Evolutionary conservation across 2,888 invertebrate genomes (phyloP).

Genomic region (Apoda limacodes): DNA sequence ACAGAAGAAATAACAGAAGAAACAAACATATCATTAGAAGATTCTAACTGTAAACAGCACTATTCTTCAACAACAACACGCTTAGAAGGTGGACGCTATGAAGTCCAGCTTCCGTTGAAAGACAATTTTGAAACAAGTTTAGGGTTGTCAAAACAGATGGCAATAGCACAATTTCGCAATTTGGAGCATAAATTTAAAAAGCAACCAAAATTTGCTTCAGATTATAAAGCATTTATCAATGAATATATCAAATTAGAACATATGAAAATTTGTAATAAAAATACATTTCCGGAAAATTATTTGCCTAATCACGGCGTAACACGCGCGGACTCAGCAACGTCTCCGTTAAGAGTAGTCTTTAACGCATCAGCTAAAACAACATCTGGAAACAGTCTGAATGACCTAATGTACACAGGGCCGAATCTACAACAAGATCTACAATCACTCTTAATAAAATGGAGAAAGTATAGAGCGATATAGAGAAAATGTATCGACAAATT

Average conservation of each 20-base stretch:
- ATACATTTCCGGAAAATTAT: conserved; percentile 8
- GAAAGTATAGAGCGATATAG: conserved; percentile 15
- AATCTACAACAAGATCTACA: conserved; percentile 17
- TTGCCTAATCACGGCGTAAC: conserved; percentile 17
- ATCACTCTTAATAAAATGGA: conserved; percentile 14
- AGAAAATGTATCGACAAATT: conserved; percentile 17
- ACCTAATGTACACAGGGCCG: conserved; percentile 16
- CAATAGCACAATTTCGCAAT: too few species aligned
- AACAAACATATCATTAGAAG: conserved; percentile 4
- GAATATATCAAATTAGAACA: conserved; percentile 10
- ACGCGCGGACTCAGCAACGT: conserved; percentile 14
- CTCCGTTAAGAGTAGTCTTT: conserved; percentile 17
- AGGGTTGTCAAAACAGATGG: too few species aligned
- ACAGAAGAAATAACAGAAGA: conserved; percentile 5
- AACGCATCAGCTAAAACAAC: conserved; percentile 12
- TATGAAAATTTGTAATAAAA: conserved; percentile 6
- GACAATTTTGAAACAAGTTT: too few species aligned
- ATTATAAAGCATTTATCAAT: conserved; percentile 12
- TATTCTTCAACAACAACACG: conserved; percentile 7
- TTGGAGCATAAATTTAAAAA: conserved; percentile 10
- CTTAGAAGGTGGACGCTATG: conserved; percentile 9
- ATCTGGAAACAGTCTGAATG: conserved; percentile 13
- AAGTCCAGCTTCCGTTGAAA: conserved; percentile 11
- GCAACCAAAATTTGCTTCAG: conserved; percentile 4
- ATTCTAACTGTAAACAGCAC: conserved; percentile 6